A percentile compares a stretch with the other conserved stretches of the same genome.
Conservation (phyloP, 2,797 vertebrate genomes). For the Phalloptychus januarius region DNA sequence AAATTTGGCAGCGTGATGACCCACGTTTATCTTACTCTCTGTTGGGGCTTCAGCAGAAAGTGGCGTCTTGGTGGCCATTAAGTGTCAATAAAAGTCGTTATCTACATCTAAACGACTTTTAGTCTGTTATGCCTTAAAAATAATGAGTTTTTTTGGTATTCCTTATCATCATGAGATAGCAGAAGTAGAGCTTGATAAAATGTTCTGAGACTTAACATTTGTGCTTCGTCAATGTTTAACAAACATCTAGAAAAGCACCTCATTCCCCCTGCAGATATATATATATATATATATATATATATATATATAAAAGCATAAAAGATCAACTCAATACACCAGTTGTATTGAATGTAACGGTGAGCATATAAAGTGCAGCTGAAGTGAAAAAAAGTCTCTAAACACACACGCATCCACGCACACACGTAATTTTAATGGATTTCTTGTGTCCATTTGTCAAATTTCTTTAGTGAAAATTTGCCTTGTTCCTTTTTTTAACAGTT, state of each 20-base stretch:
- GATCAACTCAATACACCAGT: not conserved
- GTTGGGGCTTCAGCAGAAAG: not conserved
- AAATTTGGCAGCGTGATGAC: not conserved
- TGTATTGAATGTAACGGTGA: not conserved
- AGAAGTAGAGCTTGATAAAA: not conserved
- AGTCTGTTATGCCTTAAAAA: not conserved
- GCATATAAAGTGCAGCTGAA: too few relatives aligned
- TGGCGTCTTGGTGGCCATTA: not conserved
- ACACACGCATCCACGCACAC: not conserved
- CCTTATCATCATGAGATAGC: not conserved
- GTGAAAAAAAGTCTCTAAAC: too few relatives aligned
- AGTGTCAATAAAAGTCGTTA: not conserved
- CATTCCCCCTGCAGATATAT: not conserved
- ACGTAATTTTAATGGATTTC: not conserved
- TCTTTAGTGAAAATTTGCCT: not conserved
- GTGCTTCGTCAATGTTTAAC: not conserved
- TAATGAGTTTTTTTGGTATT: not conserved
- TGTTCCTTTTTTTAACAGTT: not conserved
- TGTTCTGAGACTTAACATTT: not conserved
- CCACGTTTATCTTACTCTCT: not conserved
- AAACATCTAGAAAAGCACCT: not conserved
- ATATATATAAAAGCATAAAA: not conserved
- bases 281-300: too few relatives aligned
- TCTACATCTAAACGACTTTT: not conserved
- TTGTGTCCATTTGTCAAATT: not conserved